Evolutionary conservation across 2,113 vertebrate genomes (phyloP), one percentile per base, ranked within the genome.

Genomic region (Etheostoma spectabile): DNA sequence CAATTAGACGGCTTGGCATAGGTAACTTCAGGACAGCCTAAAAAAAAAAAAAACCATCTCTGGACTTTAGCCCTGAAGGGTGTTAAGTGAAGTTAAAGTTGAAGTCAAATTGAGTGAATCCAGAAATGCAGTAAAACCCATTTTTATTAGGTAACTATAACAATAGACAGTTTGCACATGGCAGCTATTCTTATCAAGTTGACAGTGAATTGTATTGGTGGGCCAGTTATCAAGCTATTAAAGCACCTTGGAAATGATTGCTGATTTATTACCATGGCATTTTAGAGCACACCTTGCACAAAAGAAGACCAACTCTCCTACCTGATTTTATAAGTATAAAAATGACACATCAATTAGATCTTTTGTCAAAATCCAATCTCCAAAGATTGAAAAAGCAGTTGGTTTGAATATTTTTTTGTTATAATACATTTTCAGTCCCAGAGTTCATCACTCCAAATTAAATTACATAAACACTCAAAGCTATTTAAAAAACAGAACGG

Each of bases 1-100:
- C 98, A 84, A 99, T 99, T 79, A 97, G 97, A 77, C 98, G 96
- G 94, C 97, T 99, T 70, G 97, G 97, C 94, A 99, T 97, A 51
- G 96, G 94, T 46, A 98, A 95, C 93, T 99, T 99, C 90, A 97
- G 67, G 45, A 97, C 95, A 8, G 97, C 96, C 97, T 99, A 24
- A 59, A 82, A 6, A 53, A 48, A 68, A 64, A 38, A 48, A 49
- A 0, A 46, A 22, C 24, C 0, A 82, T 13, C n/a, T 65, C 2
- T n/a, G 5, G 2, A 10, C 8, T 64, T 66, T 21, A 10, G 27
- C 10, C 12, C 5, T 55, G 57, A 61, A 21, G 24, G 16, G 1
- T n/a, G 5, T 60, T 66, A 3, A 18, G 2, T 22, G 7, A 38
- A 19, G 30, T 30, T 30, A 30, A 30, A 30, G 30, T 30, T 30